Evolutionary conservation across 2,888 invertebrate genomes (phyloP), one percentile per base, ranked within the genome.

Genomic region (Caenorhabditis angaria): DNA sequence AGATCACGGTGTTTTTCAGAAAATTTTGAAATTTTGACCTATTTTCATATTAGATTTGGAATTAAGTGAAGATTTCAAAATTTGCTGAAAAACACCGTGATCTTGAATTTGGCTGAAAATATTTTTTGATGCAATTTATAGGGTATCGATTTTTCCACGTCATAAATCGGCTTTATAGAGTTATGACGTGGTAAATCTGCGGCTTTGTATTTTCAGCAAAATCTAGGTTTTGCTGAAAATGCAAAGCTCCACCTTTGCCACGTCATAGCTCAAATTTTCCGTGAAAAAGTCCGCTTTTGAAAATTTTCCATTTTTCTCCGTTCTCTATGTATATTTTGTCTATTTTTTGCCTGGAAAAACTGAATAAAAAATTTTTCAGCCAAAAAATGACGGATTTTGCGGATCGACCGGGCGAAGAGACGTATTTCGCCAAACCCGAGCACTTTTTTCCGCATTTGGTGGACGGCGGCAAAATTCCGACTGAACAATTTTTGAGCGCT

Each of bases 391-490:
- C 56, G 28, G 69, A 74, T 25, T 47, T 72, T 18, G 55, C 48
- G 5, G 78, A 78, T 25, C 59, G 63, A 29, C 67, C 70, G 51
- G 75, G 67, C 53, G 64, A 70, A 54, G 80, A 81, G 55, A 82
- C 83, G 5, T 82, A 83, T 62, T 84, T 84, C 59, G 73, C 83
- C 24, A 78, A 81, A 53, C 70, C 76, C 48, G 80, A 81, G 25
- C 81, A 83, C 27, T 75, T 86, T 70, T 86, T 87, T 66, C 86
- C 86, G 8, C 76, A 80, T 32, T 66, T 86, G n/a, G n/a, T n/a
- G 35, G 79, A 78, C 0, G 77, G 82, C 14, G 83, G 80, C 8
- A 69, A 76, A 32, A 85, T 86, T 47, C 86, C 86, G 2, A 86
- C 86, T 8, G 83, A 79, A 27, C 85, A 87, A 59, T 86, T 86